Conservation (phyloP, 2,113 vertebrate genomes). For the Aramus guarauna region DNA sequence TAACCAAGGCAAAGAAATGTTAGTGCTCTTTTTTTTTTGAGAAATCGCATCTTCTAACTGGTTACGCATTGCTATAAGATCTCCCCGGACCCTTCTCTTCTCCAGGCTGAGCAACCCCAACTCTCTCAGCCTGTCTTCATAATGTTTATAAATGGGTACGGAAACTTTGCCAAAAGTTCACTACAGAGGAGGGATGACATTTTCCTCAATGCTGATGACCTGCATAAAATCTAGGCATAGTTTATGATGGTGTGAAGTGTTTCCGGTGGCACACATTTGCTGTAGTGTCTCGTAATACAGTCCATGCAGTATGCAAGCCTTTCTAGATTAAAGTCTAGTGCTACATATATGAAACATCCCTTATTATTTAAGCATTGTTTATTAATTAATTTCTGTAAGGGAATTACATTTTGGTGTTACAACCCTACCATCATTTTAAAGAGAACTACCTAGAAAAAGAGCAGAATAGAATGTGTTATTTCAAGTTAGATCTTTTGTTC, state of each 20-base stretch:
- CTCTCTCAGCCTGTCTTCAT: no score
- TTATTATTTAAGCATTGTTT: slow-evolving; percentile 8
- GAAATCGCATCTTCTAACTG: no score
- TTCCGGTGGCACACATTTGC: not conserved
- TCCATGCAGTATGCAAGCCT: not conserved
- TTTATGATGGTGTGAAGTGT: not conserved
- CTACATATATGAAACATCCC: not conserved
- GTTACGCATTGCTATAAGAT: no score
- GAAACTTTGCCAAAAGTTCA: not conserved
- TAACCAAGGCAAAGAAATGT: no score
- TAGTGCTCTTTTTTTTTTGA: no score
- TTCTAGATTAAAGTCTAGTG: not conserved
- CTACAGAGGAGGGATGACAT: not conserved
- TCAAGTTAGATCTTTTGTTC: not conserved
- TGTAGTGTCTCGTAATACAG: not conserved
- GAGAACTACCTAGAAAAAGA: not conserved
- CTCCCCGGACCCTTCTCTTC: no score
- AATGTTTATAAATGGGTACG: no score
- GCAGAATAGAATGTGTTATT: not conserved
- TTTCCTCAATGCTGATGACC: not conserved
- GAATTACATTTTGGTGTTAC: not conserved
- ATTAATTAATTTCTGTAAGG: not conserved
- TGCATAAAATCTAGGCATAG: not conserved
- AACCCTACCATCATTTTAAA: not conserved
- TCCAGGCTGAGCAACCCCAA: no score